A percentile compares a stretch with the other conserved stretches of the same genome.
Conservation (phyloP, 2,113 vertebrate species). For the Trogon surrucura region DNA sequence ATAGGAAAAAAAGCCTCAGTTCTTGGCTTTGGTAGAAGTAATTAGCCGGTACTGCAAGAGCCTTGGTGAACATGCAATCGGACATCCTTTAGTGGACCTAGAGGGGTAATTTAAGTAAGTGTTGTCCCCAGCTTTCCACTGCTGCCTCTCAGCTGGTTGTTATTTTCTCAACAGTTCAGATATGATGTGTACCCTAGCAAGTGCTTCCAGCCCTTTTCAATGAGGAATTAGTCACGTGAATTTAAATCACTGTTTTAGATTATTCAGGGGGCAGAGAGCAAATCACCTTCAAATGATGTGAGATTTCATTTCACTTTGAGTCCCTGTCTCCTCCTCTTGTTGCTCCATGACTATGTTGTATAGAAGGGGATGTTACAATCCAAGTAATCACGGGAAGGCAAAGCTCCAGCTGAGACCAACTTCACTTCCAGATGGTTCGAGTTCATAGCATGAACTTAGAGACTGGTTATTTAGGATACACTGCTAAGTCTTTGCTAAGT, state of each 20-base stretch:
- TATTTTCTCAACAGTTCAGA: background rate
- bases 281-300: background rate
- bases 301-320: background rate
- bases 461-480: background rate
- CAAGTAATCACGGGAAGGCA: background rate
- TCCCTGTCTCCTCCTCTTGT: background rate
- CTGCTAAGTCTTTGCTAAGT: background rate
- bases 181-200: background rate
- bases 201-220: background rate
- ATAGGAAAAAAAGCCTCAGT: background rate
- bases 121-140: background rate
- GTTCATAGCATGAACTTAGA: background rate
- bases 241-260: background rate
- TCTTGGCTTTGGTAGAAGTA: background rate
- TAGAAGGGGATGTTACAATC: background rate
- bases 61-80: fast-evolving
- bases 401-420: background rate
- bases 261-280: background rate
- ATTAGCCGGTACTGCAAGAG: background rate
- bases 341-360: background rate
- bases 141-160: background rate
- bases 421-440: background rate
- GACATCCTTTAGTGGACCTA: background rate
- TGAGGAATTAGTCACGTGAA: background rate
- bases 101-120: background rate